A percentile compares a stretch with the other conserved stretches of the same genome.
phyloP scores from a whole-genome alignment of 2,888 invertebrate genomes.

The Invenusta paracnida region DNA sequence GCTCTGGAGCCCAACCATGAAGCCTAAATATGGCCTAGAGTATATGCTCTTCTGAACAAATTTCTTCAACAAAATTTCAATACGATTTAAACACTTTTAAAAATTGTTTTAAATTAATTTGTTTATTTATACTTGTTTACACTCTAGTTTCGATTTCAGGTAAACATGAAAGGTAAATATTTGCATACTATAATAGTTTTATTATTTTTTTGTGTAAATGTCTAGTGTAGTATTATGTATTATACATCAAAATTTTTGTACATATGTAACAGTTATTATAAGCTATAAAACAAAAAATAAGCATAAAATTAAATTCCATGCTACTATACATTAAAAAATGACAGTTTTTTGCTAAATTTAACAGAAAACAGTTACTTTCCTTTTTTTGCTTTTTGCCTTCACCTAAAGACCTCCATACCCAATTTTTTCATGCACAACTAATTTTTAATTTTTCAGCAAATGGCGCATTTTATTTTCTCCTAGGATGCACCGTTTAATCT shows the following conservation, averaged over 20 bases:
- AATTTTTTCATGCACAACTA: too few relatives aligned
- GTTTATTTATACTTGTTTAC: neutral
- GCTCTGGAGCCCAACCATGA: too few relatives aligned
- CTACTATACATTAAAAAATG: neutral
- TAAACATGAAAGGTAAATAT: neutral
- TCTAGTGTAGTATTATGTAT: neutral
- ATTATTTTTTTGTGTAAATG: neutral
- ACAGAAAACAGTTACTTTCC: neutral
- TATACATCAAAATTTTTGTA: neutral
- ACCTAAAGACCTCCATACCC: too few relatives aligned
- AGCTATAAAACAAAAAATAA: neutral
- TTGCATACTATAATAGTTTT: neutral
- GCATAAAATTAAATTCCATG: neutral
- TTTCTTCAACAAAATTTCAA: neutral
- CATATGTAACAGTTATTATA: neutral
- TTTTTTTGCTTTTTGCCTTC: neutral
- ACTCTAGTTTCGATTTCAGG: neutral
- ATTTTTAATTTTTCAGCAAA: too few relatives aligned
- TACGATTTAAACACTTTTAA: neutral
- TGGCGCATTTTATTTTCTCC: too few relatives aligned
- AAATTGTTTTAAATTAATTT: neutral
- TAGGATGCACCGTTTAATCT: too few relatives aligned
- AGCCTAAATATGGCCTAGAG: too few relatives aligned
- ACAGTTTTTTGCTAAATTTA: neutral
- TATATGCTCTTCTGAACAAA: neutral